Evolutionary conservation across 2,888 invertebrate genomes (phyloP), one percentile per base, ranked within the genome.

Genomic region (Dysmachus trigonus): DNA sequence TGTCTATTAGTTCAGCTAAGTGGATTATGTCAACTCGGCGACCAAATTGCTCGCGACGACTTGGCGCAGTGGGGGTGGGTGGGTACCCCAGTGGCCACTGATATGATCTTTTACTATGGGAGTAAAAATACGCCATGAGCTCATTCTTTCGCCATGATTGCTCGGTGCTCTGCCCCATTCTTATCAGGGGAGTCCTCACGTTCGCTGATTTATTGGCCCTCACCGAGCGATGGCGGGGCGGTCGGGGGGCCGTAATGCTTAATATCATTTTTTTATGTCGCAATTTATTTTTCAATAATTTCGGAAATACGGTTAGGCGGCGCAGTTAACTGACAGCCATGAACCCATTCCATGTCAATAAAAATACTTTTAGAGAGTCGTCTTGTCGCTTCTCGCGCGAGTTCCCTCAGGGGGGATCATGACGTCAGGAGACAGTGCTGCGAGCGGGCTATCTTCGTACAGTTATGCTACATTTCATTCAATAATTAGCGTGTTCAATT

Each of bases 11-110:
- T 51, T 15, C 53, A 84, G 84, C 84, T 87, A 86, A 87, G 86
- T 86, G 87, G 86, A 87, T 86, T 87, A 86, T 87, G 84, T 77
- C 73, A 73, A 86, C 53, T 53, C 53, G n/a, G 30, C 81, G n/a
- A 15, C 33, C 33, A 81, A 53, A 81, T 81, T 77, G 77, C 77
- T 22, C 22, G 62, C 62, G 62, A 62, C 62, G 22, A 2, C 53
- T 22, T 53, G 22, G 53, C 22, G 53, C 2, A 53, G 18, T 53
- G 62, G 10, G 62, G 62, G 10, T 8, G 8, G 62, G 27, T 10
- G 62, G 22, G 27, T n/a, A 10, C 18, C 1, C 27, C 22, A 27
- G 62, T 62, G 27, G 27, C 1, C 62, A 10, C 10, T 62, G 62
- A 62, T 62, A 62, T 22, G 27, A 62, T 62, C 62, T 62, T n/a